Conservation (phyloP, 2,113 vertebrate genomes). For the Cygnus atratus region DNA sequence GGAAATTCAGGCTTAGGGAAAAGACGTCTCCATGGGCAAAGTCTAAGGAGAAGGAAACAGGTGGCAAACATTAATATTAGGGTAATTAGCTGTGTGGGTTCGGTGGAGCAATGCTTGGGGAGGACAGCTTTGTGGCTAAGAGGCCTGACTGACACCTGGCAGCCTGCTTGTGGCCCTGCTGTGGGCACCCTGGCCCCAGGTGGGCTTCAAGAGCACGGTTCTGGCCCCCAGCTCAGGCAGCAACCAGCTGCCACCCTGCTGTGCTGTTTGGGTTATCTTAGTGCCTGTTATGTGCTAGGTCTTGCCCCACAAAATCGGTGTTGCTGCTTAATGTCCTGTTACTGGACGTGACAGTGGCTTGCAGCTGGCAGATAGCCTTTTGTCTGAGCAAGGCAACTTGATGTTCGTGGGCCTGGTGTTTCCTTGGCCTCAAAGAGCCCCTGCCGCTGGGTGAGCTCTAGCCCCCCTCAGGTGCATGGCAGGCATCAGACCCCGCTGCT, state of each 20-base stretch:
- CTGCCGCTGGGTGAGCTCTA: not conserved
- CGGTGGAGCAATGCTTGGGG: not conserved
- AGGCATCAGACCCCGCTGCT: not conserved
- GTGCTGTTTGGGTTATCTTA: not conserved
- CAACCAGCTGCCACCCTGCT: not conserved
- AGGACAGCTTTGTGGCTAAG: slow-evolving; percentile 2
- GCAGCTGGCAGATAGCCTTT: not conserved
- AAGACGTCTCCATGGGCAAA: not conserved
- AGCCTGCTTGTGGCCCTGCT: not conserved
- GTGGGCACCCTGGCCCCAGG: no score
- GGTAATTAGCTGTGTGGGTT: not conserved
- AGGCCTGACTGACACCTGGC: not conserved
- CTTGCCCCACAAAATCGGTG: not conserved
- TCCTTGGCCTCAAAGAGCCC: not conserved
- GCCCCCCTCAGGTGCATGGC: not conserved
- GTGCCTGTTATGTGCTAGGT: not conserved
- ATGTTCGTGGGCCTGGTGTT: not conserved
- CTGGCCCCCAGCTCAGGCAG: not conserved
- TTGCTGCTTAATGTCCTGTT: not conserved
- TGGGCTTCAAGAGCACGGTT: no score
- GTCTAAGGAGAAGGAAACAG: not conserved
- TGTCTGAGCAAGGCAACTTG: not conserved
- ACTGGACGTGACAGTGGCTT: not conserved
- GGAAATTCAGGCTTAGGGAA: not conserved
- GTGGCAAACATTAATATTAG: not conserved